A percentile compares a stretch with the other conserved stretches of the same genome.
These are phyloP conservation scores for Rhopilema esculentum DNA, from an alignment of 30 jellyfish, hydroid and myxozoan species.

Conservation along the genomic window DNA sequence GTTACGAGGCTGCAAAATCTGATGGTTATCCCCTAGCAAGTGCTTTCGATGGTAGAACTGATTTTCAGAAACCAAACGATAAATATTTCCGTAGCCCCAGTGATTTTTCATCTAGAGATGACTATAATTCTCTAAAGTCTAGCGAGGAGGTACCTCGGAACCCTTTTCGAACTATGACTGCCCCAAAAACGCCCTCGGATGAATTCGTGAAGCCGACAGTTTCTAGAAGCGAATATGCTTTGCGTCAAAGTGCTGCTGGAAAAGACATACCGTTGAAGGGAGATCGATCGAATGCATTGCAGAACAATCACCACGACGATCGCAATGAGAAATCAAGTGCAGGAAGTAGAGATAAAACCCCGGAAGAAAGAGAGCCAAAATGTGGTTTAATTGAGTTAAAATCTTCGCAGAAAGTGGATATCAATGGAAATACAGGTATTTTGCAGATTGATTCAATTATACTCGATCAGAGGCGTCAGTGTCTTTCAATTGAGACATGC, in stretches of 20 bases:
- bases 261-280: slow-evolving; percentile 26
- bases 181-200: slow-evolving; percentile 57
- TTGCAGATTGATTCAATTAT: neutral
- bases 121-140: slow-evolving; percentile 20
- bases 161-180: slow-evolving; percentile 12
- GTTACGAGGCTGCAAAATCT: slow-evolving; percentile 45
- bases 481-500: neutral
- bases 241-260: slow-evolving; percentile 41
- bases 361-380: slow-evolving; percentile 27
- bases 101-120: slow-evolving; percentile 56
- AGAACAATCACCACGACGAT: slow-evolving; percentile 9
- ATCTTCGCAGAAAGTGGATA: slow-evolving; percentile 46
- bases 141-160: slow-evolving; percentile 51
- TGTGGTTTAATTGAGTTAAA: slow-evolving; percentile 32
- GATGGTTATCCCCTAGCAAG: slow-evolving; percentile 45
- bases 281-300: slow-evolving; percentile 35
- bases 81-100: slow-evolving; percentile 55
- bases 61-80: slow-evolving; percentile 50
- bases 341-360: slow-evolving; percentile 3
- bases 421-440: slow-evolving; percentile 70
- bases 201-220: slow-evolving; percentile 67
- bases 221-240: slow-evolving; percentile 56
- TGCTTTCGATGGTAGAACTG: slow-evolving; percentile 49
- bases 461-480: neutral
- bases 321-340: neutral